These are phyloP conservation scores for Wasmannia auropunctata DNA, from an alignment of 1,140 invertebrate species.

Conservation along the genomic window DNA sequence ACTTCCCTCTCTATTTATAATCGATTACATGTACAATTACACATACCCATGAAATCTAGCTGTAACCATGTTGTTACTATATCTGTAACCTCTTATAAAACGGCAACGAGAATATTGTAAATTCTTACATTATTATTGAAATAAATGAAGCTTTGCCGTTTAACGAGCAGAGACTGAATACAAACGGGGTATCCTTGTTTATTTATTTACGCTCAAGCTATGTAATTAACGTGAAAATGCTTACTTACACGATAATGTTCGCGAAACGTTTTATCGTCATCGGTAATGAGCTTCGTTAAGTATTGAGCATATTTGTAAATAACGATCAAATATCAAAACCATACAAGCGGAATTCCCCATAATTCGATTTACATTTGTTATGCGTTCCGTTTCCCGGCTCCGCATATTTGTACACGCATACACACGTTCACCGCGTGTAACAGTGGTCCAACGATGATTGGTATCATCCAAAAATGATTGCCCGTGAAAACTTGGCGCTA, in stretches of 20 bases:
- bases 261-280: conserved; percentile 57
- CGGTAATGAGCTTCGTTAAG: conserved; percentile 52
- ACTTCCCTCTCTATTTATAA: not conserved
- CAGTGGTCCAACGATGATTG: conserved; percentile 40
- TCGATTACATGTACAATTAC: not conserved
- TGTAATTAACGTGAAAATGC: conserved; percentile 52
- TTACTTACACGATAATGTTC: conserved; percentile 52
- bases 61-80: not conserved
- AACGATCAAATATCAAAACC: conserved; percentile 60
- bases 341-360: conserved; percentile 51
- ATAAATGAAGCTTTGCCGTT: conserved; percentile 19
- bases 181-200: conserved; percentile 43
- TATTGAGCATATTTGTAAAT: conserved; percentile 61
- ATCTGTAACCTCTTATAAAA: not conserved
- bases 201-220: conserved; percentile 38
- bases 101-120: conserved; percentile 1
- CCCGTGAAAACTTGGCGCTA: conserved; percentile 48
- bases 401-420: not conserved
- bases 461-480: conserved; percentile 60
- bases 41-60: not conserved
- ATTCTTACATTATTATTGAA: conserved; percentile 10
- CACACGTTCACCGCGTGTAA: not conserved
- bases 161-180: conserved; percentile 17
- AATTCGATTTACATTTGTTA: conserved; percentile 61
- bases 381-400: conserved; percentile 20